phyloP scores from a whole-genome alignment of 2,888 invertebrate genomes.

The Oithona nana region DNA sequence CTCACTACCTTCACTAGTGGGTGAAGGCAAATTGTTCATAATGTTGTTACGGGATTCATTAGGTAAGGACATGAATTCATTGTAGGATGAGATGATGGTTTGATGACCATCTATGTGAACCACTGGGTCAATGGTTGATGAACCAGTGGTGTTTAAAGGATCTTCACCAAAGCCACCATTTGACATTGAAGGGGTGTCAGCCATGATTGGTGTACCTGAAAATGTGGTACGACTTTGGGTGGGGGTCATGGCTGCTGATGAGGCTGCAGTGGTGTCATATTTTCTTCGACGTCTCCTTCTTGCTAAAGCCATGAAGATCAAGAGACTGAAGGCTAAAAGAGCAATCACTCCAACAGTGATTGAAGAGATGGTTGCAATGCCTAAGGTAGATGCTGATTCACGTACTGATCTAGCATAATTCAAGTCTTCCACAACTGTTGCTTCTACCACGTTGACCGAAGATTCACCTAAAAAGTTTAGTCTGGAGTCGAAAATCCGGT shows the following conservation, averaged over 20 bases:
- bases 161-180: not conserved
- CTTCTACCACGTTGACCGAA: constrained; percentile 4
- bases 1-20: no score
- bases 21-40: not conserved
- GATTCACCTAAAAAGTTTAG: constrained; percentile 7
- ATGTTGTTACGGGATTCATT: not conserved
- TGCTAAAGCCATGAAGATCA: constrained; percentile 6
- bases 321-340: not conserved
- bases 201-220: not conserved
- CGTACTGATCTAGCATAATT: constrained; percentile 5
- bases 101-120: constrained; percentile 10
- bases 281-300: not conserved
- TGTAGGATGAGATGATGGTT: constrained; percentile 13
- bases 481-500: not conserved
- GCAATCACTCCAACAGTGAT: constrained; percentile 3
- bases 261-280: not conserved
- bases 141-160: not conserved
- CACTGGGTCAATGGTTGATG: constrained; percentile 1
- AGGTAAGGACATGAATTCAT: constrained; percentile 7
- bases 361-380: constrained; percentile 4
- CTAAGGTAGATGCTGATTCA: not conserved
- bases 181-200: not conserved
- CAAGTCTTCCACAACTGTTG: constrained; percentile 13
- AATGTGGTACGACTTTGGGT: constrained; percentile 9
- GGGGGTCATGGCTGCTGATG: not conserved